These are phyloP conservation scores for Sorex araneus DNA, from an alignment of 2,113 vertebrate genomes.

Conservation along the genomic window DNA sequence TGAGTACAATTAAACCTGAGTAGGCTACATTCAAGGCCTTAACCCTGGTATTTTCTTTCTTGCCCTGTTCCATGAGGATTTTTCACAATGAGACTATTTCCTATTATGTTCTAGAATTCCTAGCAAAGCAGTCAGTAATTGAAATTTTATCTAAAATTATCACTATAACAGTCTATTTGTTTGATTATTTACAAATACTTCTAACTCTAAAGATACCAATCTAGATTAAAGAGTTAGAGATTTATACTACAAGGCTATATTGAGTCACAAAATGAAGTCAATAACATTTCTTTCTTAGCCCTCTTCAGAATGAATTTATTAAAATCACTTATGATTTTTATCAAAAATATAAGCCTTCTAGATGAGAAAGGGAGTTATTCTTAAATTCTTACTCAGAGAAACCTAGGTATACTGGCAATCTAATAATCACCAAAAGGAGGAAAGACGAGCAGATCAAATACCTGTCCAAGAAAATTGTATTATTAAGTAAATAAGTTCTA, in stretches of 20 bases:
- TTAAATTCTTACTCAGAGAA: no score
- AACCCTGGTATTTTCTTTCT: no score
- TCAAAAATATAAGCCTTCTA: no score
- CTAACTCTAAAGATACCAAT: neutral
- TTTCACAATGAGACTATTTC: conserved; percentile 25
- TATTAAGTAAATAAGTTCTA: conserved; percentile 37
- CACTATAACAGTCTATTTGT: neutral
- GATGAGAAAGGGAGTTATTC: no score
- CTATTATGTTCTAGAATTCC: neutral
- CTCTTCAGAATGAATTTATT: neutral
- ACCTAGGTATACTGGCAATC: no score
- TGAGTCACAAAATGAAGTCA: conserved; percentile 19
- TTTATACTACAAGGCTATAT: neutral
- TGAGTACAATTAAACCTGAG: no score
- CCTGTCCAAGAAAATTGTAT: neutral
- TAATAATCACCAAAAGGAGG: neutral
- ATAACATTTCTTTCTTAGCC: neutral
- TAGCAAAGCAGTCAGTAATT: neutral
- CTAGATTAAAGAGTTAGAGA: neutral
- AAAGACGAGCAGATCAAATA: conserved; percentile 28
- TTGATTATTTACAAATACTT: conserved; percentile 27
- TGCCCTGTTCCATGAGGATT: neutral
- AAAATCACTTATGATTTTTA: no score
- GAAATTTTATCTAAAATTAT: conserved; percentile 8
- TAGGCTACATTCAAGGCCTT: no score